Conservation (phyloP, 2,888 invertebrate genomes). For the Ophioninae sp. region DNA sequence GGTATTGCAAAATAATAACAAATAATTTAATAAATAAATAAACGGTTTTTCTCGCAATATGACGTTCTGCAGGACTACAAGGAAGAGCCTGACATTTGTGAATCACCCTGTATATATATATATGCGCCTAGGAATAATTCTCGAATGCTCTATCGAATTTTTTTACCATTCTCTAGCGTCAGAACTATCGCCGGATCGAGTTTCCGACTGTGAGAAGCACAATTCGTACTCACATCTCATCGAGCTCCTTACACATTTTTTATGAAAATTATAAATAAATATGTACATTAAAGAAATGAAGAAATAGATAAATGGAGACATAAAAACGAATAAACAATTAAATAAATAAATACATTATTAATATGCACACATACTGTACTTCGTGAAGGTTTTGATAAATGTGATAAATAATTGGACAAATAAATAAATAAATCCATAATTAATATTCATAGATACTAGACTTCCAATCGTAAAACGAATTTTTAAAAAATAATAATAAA, state of each 20-base stretch:
- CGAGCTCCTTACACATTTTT: background rate
- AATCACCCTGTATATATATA: background rate
- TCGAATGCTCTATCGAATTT: background rate
- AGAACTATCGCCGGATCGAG: background rate
- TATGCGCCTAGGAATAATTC: background rate
- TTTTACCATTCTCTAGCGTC: background rate
- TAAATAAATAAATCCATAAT: too few species aligned
- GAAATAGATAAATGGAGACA: too few species aligned
- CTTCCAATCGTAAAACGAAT: too few species aligned
- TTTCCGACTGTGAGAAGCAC: background rate
- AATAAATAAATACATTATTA: background rate
- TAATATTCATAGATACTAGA: too few species aligned
- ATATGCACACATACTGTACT: background rate
- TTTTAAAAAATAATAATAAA: too few species aligned
- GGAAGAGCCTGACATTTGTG: background rate
- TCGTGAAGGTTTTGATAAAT: too few species aligned
- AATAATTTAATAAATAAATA: too few species aligned
- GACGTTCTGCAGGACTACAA: background rate
- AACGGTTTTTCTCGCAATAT: too few species aligned
- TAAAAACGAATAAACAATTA: background rate
- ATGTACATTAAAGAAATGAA: too few species aligned
- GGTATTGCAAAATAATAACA: too few species aligned
- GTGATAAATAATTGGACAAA: too few species aligned
- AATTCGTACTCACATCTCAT: background rate
- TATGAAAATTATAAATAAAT: background rate